Evolutionary conservation across 2,888 invertebrate genomes (phyloP).

Genomic region (Morinoia aosen): DNA sequence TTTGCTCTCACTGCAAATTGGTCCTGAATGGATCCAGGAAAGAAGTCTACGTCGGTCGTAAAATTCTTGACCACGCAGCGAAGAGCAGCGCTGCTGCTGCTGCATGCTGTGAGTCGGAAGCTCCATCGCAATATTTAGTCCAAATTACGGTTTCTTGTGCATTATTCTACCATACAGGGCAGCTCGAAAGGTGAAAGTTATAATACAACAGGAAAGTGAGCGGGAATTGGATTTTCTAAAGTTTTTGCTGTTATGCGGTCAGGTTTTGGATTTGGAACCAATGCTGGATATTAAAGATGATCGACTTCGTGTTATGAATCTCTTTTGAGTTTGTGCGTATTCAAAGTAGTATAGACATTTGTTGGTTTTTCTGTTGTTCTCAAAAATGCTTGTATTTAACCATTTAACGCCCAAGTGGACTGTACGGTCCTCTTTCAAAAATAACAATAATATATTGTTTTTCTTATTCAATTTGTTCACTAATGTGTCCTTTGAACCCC

Average conservation of each 20-base stretch:
- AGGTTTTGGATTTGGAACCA: neutral
- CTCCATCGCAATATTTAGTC: neutral
- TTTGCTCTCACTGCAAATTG: conserved; percentile 1
- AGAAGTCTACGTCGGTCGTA: neutral
- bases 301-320: neutral
- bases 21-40: neutral
- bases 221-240: neutral
- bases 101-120: neutral
- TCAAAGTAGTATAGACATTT: too few species aligned
- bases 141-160: neutral
- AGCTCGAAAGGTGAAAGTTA: neutral
- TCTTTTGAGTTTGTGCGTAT: too few species aligned
- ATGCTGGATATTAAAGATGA: neutral
- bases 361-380: too few species aligned
- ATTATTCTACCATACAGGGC: neutral
- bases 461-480: too few species aligned
- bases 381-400: too few species aligned
- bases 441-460: too few species aligned
- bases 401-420: too few species aligned
- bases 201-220: neutral
- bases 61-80: neutral
- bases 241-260: too few species aligned
- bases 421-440: too few species aligned
- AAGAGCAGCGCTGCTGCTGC: neutral
- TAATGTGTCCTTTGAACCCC: too few species aligned